phyloP scores from a whole-genome alignment of 1,140 invertebrate species.

The Zaprionus inermis region DNA sequence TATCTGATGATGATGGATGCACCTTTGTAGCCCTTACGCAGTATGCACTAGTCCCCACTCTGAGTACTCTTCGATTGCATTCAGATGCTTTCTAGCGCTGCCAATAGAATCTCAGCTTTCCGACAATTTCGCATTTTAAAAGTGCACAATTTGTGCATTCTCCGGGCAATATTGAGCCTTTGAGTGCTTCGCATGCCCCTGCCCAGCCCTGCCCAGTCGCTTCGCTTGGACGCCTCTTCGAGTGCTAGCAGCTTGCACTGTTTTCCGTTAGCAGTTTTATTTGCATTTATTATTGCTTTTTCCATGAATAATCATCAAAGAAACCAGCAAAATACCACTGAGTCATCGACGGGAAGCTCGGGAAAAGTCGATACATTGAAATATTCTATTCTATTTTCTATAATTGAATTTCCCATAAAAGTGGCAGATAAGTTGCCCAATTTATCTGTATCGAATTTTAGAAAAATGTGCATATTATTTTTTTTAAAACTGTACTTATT shows the following conservation, averaged over 20 bases:
- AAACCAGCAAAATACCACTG: background rate
- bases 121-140: slow-evolving; percentile 1
- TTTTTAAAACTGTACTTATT: background rate
- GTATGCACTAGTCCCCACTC: background rate
- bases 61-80: background rate
- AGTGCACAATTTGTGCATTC: slow-evolving; percentile 6
- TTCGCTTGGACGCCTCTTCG: background rate
- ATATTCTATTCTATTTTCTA: background rate
- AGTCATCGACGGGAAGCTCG: background rate
- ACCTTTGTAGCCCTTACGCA: background rate
- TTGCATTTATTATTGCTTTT: background rate
- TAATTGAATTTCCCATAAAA: background rate
- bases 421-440: background rate
- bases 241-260: background rate
- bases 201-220: background rate
- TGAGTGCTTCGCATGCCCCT: background rate
- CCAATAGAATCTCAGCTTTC: slow-evolving; percentile 7
- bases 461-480: too few relatives aligned
- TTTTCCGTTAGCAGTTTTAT: slow-evolving; percentile 3
- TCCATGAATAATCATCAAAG: slow-evolving; percentile 5
- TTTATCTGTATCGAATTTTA: background rate
- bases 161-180: slow-evolving; percentile 7
- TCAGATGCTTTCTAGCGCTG: background rate
- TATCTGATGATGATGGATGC: background rate
- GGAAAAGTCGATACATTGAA: background rate